These are phyloP conservation scores for Amiota minor DNA, from an alignment of 2,888 invertebrate genomes.

Conservation along the genomic window DNA sequence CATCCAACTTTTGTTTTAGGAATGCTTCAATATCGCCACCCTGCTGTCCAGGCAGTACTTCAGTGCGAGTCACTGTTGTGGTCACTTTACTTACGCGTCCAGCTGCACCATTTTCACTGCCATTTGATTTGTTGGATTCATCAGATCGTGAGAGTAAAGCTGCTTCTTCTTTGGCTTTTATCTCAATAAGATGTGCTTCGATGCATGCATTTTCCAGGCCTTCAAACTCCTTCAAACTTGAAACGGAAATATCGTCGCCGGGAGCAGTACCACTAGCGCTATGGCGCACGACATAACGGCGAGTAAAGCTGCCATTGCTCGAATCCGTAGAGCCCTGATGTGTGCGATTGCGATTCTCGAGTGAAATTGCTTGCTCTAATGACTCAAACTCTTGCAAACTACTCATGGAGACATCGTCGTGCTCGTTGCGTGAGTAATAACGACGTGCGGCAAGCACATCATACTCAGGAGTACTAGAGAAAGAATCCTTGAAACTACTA, in stretches of 20 bases:
- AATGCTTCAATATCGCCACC: slow-evolving; percentile 67
- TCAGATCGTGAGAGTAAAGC: slow-evolving; percentile 78
- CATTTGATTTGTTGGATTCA: slow-evolving; percentile 73
- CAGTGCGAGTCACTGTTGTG: slow-evolving; percentile 64
- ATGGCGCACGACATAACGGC: slow-evolving; percentile 80
- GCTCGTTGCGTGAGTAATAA: slow-evolving; percentile 85
- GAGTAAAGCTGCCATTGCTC: slow-evolving; percentile 86
- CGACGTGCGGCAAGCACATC: slow-evolving; percentile 88
- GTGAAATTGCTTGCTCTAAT: slow-evolving; percentile 86
- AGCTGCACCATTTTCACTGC: slow-evolving; percentile 61
- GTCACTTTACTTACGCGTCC: slow-evolving; percentile 59
- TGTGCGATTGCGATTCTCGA: slow-evolving; percentile 82
- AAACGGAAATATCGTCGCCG: slow-evolving; percentile 87
- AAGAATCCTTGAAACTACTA: slow-evolving; percentile 89
- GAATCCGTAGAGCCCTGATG: slow-evolving; percentile 89
- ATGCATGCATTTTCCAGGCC: slow-evolving; percentile 90
- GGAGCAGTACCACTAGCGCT: slow-evolving; percentile 75
- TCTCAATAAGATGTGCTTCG: slow-evolving; percentile 87
- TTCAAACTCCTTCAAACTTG: slow-evolving; percentile 94
- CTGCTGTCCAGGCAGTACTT: slow-evolving; percentile 54
- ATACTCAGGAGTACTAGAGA: slow-evolving; percentile 93
- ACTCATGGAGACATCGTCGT: slow-evolving; percentile 92
- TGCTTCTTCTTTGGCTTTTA: slow-evolving; percentile 89
- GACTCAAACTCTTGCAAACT: slow-evolving; percentile 96
- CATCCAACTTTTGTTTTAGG: slow-evolving; percentile 72